Base-by-base conservation (phyloP, 2,113 vertebrate species). In the Acrocephalus kingi region DNA sequence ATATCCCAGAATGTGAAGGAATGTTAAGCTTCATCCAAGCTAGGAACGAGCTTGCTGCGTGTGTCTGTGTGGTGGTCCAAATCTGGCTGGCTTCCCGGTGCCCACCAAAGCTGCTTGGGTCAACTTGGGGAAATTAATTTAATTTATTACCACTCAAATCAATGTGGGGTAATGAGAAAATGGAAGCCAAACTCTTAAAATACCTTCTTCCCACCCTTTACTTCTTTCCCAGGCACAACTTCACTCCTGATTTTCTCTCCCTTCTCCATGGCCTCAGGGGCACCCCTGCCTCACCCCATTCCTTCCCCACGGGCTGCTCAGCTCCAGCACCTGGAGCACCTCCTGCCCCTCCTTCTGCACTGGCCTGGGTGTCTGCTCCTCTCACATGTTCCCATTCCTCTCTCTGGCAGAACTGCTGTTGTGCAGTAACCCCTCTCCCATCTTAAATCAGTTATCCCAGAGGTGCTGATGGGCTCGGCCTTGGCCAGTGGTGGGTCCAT, bases 1-100 rank as follows among this genome's bases (percentile, higher is more conserved):
- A 86, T 84, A 96, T 35, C 84, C 72, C 95, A 68, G 73, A 93
- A 86, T 69, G 69, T 75, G 92, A 89, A 94, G 85, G 92, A 94
- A 91, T 95, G 89, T 76, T 93, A 49, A 90, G 64, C 64, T 93
- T 90, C 63, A 77, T 84, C 28, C 64, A 75, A 76, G 51, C 83
- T 90, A 45, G 73, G 71, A 87, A 80, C 58, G 72, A 78, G 37
- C 54, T 77, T 90, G 43, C 59, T 77, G 18, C 0, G 0, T 80
- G 72, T 64, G 49, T 74, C 73, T 43, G 12, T 64, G 51, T 45
- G 48, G 48, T 62, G 64, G 58, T 39, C 15, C 37, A 52, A 4
- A 21, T 14, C 18, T 92, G 64, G 15, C 33, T 76, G 58, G 35
- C 28, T 20, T 15, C 37, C 80, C 81, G 10, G 10, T 89, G 52